Evolutionary conservation across 2,797 vertebrate genomes (phyloP), one percentile per base, ranked within the genome.

Genomic region (Phalloptychus januarius): DNA sequence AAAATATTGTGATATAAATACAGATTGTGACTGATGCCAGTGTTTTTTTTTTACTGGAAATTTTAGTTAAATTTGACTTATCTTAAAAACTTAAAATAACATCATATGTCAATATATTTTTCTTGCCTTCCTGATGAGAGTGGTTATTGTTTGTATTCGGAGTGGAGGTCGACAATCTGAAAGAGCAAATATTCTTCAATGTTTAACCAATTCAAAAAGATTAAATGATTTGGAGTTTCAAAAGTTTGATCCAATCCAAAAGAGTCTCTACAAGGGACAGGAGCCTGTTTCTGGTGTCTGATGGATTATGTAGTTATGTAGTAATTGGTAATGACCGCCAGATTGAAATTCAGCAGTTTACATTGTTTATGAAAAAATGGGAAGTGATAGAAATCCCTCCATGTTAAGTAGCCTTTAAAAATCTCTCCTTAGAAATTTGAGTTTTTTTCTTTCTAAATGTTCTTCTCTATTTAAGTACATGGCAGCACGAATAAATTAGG

Each of bases 401-500:
- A 12, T 25, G 36, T 25, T n/a, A 18, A 8, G 23, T 71, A 10
- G 42, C 18, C 18, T 20, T 31, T 72, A 67, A 38, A 48, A 69
- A 48, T 69, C 16, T 40, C 54, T 42, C n/a, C 56, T 20, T 42
- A 36, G 2, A 61, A 20, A 38, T 65, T 23, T 23, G 12, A 38
- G 18, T 7, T 74, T 54, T 40, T 33, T 71, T 1, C 25, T 52
- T 69, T 71, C 45, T 28, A 31, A 77, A 50, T 13, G 45, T 61
- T 45, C 5, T 38, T 25, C 50, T 33, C 36, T 54, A 3, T 76
- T 79, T 45, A 65, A 76, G 72, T 8, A 65, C 18, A 12, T 58
- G 11, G n/a, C 83, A 50, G 33, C 12, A 25, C 74, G 76, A 83
- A 70, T 79, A 80, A 84, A 89, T 87, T 77, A 86, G 79, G 77